These are phyloP conservation scores for Paramuricea clavata DNA, from an alignment of 92 coral and sea anemone genomes.

Conservation along the genomic window DNA sequence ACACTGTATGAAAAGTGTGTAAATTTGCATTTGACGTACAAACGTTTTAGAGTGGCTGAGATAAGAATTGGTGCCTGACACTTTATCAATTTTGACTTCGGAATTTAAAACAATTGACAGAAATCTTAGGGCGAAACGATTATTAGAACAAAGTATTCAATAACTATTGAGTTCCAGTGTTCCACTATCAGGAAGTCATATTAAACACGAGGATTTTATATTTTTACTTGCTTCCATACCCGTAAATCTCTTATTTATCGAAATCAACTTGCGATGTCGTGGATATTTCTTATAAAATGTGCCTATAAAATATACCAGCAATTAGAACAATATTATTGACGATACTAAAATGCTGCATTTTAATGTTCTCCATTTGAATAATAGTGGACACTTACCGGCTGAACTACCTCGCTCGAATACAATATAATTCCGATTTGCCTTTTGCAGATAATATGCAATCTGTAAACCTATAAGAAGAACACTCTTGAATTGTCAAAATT, in stretches of 20 bases:
- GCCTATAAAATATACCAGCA: conserved; percentile 54
- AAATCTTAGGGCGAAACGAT: too few species aligned
- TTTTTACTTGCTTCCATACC: too few species aligned
- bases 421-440: conserved; percentile 87
- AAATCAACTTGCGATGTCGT: conserved; percentile 86
- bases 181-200: too few species aligned
- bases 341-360: too few species aligned
- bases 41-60: background rate
- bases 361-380: background rate
- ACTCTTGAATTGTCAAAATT: background rate
- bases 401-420: conserved; percentile 78
- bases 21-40: background rate
- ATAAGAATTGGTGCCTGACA: background rate
- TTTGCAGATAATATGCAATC: conserved; percentile 79
- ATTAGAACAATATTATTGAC: background rate
- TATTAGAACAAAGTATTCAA: background rate
- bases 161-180: too few species aligned
- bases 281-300: conserved; percentile 87
- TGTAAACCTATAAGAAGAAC: conserved; percentile 78
- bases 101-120: too few species aligned
- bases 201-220: too few species aligned
- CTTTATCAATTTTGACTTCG: too few species aligned
- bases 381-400: conserved; percentile 72
- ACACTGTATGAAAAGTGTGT: too few species aligned
- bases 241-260: conserved; percentile 94